Percentiles rank a stretch among this genome's conserved stretches.
Evolutionary conservation across 2,113 vertebrate genomes (phyloP).

Genomic region (Melanostigma gelatinosum): DNA sequence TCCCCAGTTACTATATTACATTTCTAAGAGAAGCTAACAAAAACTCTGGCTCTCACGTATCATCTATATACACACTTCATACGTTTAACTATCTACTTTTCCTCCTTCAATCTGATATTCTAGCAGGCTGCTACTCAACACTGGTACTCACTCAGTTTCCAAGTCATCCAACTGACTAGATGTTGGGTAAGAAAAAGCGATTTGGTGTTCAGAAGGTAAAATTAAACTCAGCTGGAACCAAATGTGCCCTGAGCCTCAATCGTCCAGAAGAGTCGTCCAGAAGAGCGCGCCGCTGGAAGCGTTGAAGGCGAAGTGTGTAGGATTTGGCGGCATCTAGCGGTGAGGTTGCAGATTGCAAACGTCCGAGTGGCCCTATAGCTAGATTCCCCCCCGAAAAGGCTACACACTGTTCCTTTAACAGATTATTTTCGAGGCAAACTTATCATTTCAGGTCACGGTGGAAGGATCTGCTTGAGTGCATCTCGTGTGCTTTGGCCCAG

Average conservation of each 20-base stretch:
- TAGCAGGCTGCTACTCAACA: slow-evolving; percentile 9
- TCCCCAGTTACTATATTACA: slow-evolving; percentile 8
- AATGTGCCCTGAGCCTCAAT: slow-evolving; percentile 23
- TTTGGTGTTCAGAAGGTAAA: slow-evolving; percentile 9
- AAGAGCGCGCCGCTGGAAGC: slow-evolving; percentile 25
- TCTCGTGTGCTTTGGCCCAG: slow-evolving; percentile 83
- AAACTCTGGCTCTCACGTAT: neutral
- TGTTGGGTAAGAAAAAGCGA: slow-evolving; percentile 9
- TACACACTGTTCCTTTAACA: neutral
- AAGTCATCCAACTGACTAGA: slow-evolving; percentile 8
- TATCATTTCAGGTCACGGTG: slow-evolving; percentile 70
- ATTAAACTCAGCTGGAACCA: slow-evolving; percentile 26
- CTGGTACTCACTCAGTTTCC: slow-evolving; percentile 13
- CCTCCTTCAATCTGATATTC: neutral
- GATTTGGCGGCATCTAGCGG: neutral
- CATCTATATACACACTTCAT: neutral
- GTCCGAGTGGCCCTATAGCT: neutral
- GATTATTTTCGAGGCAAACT: neutral
- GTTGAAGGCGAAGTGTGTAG: neutral
- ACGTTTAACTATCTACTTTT: neutral
- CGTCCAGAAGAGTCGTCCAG: neutral
- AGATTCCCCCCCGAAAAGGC: neutral
- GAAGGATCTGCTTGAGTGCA: slow-evolving; percentile 88
- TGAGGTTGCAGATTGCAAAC: neutral
- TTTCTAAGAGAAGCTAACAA: neutral